These are phyloP conservation scores for Tetraodon nigroviridis DNA, from an alignment of 2,113 vertebrate genomes.

Conservation along the genomic window DNA sequence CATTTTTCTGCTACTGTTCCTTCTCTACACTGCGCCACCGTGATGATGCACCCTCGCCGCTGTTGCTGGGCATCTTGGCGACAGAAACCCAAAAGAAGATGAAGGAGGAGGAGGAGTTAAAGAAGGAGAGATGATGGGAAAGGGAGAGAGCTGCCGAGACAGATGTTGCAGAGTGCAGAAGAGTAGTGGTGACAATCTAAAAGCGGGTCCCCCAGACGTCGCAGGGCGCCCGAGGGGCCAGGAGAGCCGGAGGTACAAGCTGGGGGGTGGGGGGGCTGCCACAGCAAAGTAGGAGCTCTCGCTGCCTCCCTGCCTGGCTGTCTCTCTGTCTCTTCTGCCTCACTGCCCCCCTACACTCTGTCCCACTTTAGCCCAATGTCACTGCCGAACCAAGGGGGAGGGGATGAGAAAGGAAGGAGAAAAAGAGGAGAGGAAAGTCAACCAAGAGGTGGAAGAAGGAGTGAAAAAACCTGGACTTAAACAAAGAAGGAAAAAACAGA, in stretches of 20 bases:
- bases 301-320: slow-evolving; percentile 53
- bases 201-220: slow-evolving; percentile 57
- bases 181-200: slow-evolving; percentile 64
- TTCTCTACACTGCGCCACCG: slow-evolving; percentile 29
- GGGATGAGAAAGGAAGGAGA: slow-evolving; percentile 27
- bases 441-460: neutral
- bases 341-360: slow-evolving; percentile 67
- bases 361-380: slow-evolving; percentile 75
- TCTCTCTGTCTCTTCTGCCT: slow-evolving; percentile 72
- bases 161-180: slow-evolving; percentile 66
- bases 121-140: slow-evolving; percentile 44
- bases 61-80: slow-evolving; percentile 70
- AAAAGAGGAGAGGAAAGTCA: slow-evolving; percentile 11
- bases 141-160: slow-evolving; percentile 52
- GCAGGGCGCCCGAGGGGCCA: slow-evolving; percentile 49
- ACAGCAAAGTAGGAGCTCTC: slow-evolving; percentile 47
- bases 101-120: slow-evolving; percentile 50
- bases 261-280: slow-evolving; percentile 3
- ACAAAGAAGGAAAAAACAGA: slow-evolving; percentile 4
- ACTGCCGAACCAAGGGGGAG: slow-evolving; percentile 63
- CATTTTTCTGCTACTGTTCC: slow-evolving; percentile 22
- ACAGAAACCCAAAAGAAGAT: slow-evolving; percentile 66
- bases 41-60: slow-evolving; percentile 50
- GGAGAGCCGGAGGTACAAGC: slow-evolving; percentile 47
- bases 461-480: slow-evolving; percentile 13